Base-by-base conservation (phyloP, 2,113 vertebrate genomes). In the Upupa epops region DNA sequence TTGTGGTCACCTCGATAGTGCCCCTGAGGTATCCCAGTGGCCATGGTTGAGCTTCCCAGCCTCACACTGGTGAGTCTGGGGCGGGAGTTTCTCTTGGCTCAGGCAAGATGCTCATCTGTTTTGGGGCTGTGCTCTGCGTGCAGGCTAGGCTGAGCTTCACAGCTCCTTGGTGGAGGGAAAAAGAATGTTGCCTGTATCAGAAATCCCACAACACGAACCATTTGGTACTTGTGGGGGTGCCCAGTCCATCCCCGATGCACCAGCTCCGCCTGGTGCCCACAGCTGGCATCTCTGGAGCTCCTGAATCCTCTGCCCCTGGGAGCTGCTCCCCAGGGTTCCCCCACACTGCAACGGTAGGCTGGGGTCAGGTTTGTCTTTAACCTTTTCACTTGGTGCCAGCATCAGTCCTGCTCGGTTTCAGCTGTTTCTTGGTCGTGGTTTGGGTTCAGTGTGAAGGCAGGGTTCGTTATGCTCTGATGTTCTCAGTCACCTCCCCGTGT, bases 261-360 rank as follows among this genome's bases (percentile, higher is more conserved):
- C 82, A 88, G 91, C 92, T 58, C 95, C 92, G 75, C 78, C 95
- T 95, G 90, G 19, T 74, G 92, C 86, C 80, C 17, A 60, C 64
- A 6, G 16, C 3, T 19, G 40, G 82, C 87, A 92, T 6, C 49
- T 24, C 29, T 66, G 45, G 40, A 15, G 40, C 40, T 20, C 46
- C 46, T 20, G 17, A 20, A 17, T 48, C 46, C 46, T 20, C 46
- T 48, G 46, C 13, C 46, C 46, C 46, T 17, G 46, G 46, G 46
- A 48, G 46, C 16, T 48, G 46, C 46, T 48, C 13, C 46, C 9
- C 61, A 21, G 61, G 13, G 40, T 28, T 37, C 21, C 36, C 29
- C 63, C 16, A 48, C 46, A 42, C 40, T 42, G 40, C 40, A 42
- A 42, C 40, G 45, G 58, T 64, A 3, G 42, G 52, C 26, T 6